Base-by-base conservation (phyloP, 2,113 vertebrate genomes). In the Erythrocebus patas region DNA sequence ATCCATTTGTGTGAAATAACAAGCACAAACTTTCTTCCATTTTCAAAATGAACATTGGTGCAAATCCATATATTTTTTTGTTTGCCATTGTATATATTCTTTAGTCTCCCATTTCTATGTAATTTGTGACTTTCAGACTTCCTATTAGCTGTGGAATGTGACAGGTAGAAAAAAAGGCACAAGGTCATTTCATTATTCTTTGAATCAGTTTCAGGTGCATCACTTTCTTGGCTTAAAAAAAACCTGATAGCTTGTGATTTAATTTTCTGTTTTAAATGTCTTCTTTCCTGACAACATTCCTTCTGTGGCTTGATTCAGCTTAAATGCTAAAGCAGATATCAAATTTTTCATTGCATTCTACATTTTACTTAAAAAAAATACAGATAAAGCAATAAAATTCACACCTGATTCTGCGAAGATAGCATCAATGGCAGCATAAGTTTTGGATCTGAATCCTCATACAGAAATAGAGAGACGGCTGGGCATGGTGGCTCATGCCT, bases 121-220 rank as follows among this genome's bases (percentile, higher is more conserved):
- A 94, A 97, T 92, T 89, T 90, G 23, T 96, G 55, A 79, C 91
- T 97, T 96, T 96, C 72, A 95, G 78, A 57, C 43, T 93, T 96
- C 70, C 40, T 45, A 59, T 91, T 96, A 93, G n/a, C 59, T 61
- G 8, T 61, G 0, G 40, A 88, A 92, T 76, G 88, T 81, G 89
- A 95, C 91, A 97, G 35, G 57, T 80, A 88, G 88, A 68, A 93
- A 48, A 78, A 75, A 90, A 98, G 81, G 57, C 79, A 94, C 45
- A 96, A 84, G 93, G 97, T 89, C 90, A 96, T 88, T 96, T 96
- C 72, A 84, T 97, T 96, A 89, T 83, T 89, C 76, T 97, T 55
- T 92, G 89, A 97, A 81, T 95, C 50, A 89, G 75, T 97, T 95
- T 89, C 61, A 81, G 85, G 30, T 30, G 81, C 64, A 61, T 96